Evolutionary conservation across 2,113 vertebrate genomes (phyloP), one percentile per base, ranked within the genome.

Genomic region (Butorides virescens): DNA sequence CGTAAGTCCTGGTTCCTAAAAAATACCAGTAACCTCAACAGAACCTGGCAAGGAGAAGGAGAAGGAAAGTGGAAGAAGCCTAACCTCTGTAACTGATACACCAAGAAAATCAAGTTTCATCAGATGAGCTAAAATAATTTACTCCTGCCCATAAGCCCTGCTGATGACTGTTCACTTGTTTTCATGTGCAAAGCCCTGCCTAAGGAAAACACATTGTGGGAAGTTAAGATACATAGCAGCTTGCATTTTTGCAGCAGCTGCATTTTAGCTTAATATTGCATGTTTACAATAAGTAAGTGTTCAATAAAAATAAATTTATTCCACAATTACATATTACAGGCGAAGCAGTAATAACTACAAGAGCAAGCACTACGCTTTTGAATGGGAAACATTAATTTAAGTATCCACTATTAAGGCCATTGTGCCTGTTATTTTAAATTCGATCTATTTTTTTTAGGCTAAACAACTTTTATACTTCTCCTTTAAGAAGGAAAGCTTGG

Each of bases 271-370:
- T 90, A 92, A 85, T 50, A 86, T 67, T 56, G 34, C 68, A 50
- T 39, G n/a, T 87, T 93, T 91, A 78, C 76, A 74, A 9, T 70
- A 96, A 95, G n/a, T 88, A 96, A 76, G n/a, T 3, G 39, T 65
- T 87, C 82, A 81, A 93, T 90, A 94, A 94, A 80, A 93, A 61
- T 39, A 72, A 86, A 92, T 88, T 73, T 83, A 90, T 80, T 90
- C 83, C 91, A 80, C 72, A 93, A 87, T 74, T 86, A 94, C 74
- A 73, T 58, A 77, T 61, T 62, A 66, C 29, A 90, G 59, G 27
- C 30, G 0, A 90, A 86, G 66, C 59, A 91, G 74, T 76, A 95
- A 86, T 65, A 94, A 87, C 56, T 63, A 34, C 30, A 82, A 90
- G 55, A 92, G 71, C 55, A 81, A 89, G 74, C 37, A 76, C 63